Evolutionary conservation across 2,797 vertebrate species (phyloP).

Genomic region (Miichthys miiuy): DNA sequence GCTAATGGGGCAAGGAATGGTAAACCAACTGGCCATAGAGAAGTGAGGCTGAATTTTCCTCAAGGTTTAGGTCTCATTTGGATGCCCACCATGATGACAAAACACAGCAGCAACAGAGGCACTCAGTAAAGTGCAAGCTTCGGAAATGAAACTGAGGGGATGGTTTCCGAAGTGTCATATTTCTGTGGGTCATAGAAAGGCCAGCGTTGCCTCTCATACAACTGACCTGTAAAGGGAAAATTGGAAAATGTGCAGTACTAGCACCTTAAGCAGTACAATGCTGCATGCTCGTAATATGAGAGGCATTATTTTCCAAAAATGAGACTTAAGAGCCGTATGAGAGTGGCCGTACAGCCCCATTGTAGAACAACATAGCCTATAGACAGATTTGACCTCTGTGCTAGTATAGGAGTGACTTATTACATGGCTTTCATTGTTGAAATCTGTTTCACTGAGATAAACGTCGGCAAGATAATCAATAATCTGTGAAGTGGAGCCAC

Average conservation of each 20-base stretch:
- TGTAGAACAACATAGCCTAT: slow-evolving; percentile 27
- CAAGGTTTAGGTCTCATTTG: slow-evolving; percentile 66
- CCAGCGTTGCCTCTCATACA: slow-evolving; percentile 39
- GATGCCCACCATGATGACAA: slow-evolving; percentile 57
- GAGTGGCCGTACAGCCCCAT: background rate
- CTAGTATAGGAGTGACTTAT: slow-evolving; percentile 40
- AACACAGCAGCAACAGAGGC: slow-evolving; percentile 54
- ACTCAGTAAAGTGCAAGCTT: slow-evolving; percentile 44
- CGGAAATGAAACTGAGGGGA: slow-evolving; percentile 62
- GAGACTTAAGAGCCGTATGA: slow-evolving; percentile 42
- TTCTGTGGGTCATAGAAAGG: slow-evolving; percentile 74
- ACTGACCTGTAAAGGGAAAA: slow-evolving; percentile 53
- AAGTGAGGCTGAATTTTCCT: slow-evolving; percentile 48
- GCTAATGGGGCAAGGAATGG: slow-evolving; percentile 70
- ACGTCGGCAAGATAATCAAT: slow-evolving; percentile 53
- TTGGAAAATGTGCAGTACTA: slow-evolving; percentile 53
- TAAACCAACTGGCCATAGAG: slow-evolving; percentile 69
- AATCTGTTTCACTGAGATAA: slow-evolving; percentile 56
- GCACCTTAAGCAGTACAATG: slow-evolving; percentile 55
- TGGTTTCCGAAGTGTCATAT: slow-evolving; percentile 69
- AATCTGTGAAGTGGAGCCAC: slow-evolving; percentile 50
- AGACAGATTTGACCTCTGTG: slow-evolving; percentile 38
- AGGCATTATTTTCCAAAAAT: slow-evolving; percentile 56
- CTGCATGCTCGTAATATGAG: slow-evolving; percentile 55
- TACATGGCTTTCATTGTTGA: slow-evolving; percentile 47